Percentiles rank a stretch among this genome's conserved stretches.
These are phyloP conservation scores for Smittia aterrima DNA, from an alignment of 2,888 invertebrate species.

Conservation along the genomic window DNA sequence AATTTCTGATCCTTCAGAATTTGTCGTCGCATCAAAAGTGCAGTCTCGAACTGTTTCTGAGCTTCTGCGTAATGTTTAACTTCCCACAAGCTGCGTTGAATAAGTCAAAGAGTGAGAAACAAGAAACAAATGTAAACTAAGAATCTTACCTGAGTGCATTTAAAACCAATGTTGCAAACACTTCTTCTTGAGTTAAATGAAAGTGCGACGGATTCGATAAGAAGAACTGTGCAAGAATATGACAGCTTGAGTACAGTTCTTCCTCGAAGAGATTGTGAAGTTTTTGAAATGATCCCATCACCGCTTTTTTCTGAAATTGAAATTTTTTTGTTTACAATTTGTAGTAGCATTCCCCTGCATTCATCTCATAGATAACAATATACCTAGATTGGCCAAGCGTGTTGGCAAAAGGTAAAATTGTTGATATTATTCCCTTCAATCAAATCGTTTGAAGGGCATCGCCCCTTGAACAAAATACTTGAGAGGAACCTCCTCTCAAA, in stretches of 20 bases:
- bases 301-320: no score
- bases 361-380: no score
- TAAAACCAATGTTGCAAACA: conserved; percentile 20
- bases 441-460: no score
- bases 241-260: conserved; percentile 69
- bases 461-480: no score
- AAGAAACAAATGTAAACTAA: no score
- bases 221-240: conserved; percentile 61
- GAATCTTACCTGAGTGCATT: conserved; percentile 52
- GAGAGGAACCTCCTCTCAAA: no score
- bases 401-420: no score
- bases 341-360: no score
- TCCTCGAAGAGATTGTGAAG: conserved; percentile 68
- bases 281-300: conserved; percentile 59
- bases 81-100: conserved; percentile 56
- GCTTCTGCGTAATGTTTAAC: conserved; percentile 67
- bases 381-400: no score
- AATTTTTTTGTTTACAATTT: conserved; percentile 46
- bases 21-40: conserved; percentile 46
- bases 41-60: conserved; percentile 60
- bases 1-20: neutral
- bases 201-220: conserved; percentile 29
- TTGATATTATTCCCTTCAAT: no score
- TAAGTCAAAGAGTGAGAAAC: no score
- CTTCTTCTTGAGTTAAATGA: neutral